These are phyloP conservation scores for Gracilinanus agilis DNA, from an alignment of 2,113 vertebrate genomes.

Conservation along the genomic window DNA sequence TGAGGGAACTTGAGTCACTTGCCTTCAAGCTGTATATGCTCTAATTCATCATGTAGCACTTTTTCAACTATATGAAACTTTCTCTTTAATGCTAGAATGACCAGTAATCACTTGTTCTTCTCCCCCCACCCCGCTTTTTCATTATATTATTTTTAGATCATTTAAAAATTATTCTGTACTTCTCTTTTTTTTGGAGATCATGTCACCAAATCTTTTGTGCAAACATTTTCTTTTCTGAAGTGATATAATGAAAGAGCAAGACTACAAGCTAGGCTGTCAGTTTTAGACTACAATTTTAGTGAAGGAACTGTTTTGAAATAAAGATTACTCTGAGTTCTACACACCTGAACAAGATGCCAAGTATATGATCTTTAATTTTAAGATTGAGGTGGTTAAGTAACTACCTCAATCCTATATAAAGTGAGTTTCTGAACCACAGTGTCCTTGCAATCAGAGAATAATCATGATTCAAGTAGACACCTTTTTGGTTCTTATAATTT, in stretches of 20 bases:
- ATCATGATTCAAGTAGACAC: slow-evolving; percentile 3
- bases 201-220: slow-evolving; percentile 8
- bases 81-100: neutral
- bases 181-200: slow-evolving; percentile 50
- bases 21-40: neutral
- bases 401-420: neutral
- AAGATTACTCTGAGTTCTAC: slow-evolving; percentile 23
- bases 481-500: slow-evolving; percentile 35
- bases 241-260: slow-evolving; percentile 12
- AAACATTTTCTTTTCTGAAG: slow-evolving; percentile 48
- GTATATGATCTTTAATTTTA: slow-evolving; percentile 18
- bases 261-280: neutral
- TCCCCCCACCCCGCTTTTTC: no score
- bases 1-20: neutral
- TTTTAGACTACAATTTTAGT: neutral
- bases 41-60: neutral
- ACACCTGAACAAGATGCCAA: slow-evolving; percentile 39
- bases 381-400: neutral
- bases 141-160: neutral
- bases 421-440: neutral
- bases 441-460: neutral
- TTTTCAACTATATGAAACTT: neutral
- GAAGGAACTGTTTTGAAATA: slow-evolving; percentile 28
- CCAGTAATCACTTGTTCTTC: neutral
- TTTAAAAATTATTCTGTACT: neutral